A percentile compares a stretch with the other conserved stretches of the same genome.
phyloP scores from a whole-genome alignment of 2,113 vertebrate genomes.

The Panurus biarmicus region DNA sequence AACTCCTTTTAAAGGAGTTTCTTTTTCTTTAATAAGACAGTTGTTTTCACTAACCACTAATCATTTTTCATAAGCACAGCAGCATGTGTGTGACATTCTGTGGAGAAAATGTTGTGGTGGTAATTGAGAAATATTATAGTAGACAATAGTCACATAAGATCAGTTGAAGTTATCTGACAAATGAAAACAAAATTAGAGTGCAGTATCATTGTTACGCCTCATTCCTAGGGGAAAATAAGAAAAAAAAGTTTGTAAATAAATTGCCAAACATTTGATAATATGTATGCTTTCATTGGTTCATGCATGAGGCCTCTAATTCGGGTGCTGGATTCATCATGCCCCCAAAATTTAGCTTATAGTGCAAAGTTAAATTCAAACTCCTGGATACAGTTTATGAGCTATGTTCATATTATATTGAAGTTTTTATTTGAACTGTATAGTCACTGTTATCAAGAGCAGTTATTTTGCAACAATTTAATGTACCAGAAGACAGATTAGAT shows the following conservation, averaged over 20 bases:
- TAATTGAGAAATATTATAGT: slow-evolving; percentile 44
- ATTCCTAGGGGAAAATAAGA: not conserved
- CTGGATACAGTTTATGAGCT: not conserved
- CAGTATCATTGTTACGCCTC: not conserved
- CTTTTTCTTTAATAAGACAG: slow-evolving; percentile 40
- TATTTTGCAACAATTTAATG: not conserved
- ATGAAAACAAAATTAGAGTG: not conserved
- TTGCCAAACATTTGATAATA: not conserved
- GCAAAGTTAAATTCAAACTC: not conserved
- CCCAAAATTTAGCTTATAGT: not conserved
- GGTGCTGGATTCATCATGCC: not conserved
- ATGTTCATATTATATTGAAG: not conserved
- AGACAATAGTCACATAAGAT: slow-evolving; percentile 3
- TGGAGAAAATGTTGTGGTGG: slow-evolving; percentile 21
- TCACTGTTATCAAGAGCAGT: not conserved
- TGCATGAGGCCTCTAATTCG: not conserved
- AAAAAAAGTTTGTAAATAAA: not conserved
- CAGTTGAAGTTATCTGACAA: not conserved
- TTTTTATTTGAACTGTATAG: not conserved
- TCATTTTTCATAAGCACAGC: slow-evolving; percentile 53
- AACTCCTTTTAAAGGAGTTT: not conserved
- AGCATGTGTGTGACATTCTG: slow-evolving; percentile 36
- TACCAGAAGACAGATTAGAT: not conserved
- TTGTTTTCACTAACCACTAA: slow-evolving; percentile 62
- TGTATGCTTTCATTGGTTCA: not conserved